phyloP scores from a whole-genome alignment of 2,113 vertebrate species.

The Boleophthalmus pectinirostris region DNA sequence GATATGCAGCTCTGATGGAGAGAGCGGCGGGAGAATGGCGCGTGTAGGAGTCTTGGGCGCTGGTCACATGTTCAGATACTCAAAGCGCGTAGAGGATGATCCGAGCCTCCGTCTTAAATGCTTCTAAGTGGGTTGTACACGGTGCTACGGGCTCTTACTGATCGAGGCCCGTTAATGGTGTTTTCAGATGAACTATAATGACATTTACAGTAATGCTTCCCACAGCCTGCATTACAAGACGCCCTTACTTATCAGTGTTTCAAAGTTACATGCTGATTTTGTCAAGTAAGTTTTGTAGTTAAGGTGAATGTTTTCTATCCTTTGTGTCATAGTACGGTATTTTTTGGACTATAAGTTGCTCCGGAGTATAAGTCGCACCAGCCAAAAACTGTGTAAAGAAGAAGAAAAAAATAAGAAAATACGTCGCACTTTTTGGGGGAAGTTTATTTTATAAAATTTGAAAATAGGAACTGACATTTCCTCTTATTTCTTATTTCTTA shows the following conservation, averaged over 20 bases:
- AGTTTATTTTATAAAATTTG: no score
- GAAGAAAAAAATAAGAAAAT: no score
- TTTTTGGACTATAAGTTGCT: no score
- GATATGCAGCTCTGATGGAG: constrained; percentile 19
- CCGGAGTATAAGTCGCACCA: no score
- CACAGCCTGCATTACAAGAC: constrained; percentile 8
- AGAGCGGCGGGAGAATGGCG: background rate
- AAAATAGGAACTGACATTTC: no score
- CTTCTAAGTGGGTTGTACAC: constrained; percentile 22
- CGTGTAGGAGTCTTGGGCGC: constrained; percentile 4
- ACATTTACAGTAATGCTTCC: constrained; percentile 41
- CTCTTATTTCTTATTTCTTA: no score
- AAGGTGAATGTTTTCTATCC: no score
- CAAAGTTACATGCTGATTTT: background rate
- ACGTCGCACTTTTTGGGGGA: no score
- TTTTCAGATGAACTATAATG: constrained; percentile 22
- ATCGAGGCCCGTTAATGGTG: constrained; percentile 32
- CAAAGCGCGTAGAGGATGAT: background rate
- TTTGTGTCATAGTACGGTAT: no score
- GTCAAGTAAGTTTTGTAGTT: background rate
- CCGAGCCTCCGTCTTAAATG: constrained; percentile 25
- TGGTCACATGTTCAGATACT: background rate
- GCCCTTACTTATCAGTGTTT: constrained; percentile 7
- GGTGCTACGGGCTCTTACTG: constrained; percentile 30
- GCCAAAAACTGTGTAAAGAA: no score